A percentile compares a stretch with the other conserved stretches of the same genome.
phyloP scores from a whole-genome alignment of 2,888 invertebrate species.

The Aleiodes leptofemur region DNA sequence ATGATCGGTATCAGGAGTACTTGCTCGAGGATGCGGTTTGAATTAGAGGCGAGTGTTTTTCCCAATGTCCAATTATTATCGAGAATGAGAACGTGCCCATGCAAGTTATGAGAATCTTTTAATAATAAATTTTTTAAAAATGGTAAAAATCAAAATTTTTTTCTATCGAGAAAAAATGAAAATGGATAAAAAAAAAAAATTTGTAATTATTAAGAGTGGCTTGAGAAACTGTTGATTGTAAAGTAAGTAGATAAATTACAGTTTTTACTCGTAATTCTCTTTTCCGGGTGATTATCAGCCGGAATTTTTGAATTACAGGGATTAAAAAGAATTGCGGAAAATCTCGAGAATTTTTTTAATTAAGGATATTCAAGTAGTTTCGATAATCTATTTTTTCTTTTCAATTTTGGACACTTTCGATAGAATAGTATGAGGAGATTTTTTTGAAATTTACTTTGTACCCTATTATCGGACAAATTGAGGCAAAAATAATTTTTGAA shows the following conservation, averaged over 20 bases:
- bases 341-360: neutral
- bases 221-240: too few species aligned
- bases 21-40: constrained; percentile 29
- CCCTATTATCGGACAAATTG: too few species aligned
- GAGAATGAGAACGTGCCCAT: constrained; percentile 20
- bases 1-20: constrained; percentile 25
- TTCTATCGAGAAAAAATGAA: neutral
- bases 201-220: too few species aligned
- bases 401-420: too few species aligned
- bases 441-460: too few species aligned
- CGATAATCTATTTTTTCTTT: too few species aligned
- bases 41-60: constrained; percentile 15
- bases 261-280: too few species aligned
- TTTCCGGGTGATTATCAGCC: neutral
- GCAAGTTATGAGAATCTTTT: neutral
- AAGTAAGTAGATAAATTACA: too few species aligned
- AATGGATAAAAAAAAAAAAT: neutral
- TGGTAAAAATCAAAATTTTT: neutral
- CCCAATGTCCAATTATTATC: constrained; percentile 8
- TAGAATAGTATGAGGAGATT: too few species aligned
- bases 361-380: too few species aligned
- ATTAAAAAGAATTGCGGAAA: constrained; percentile 26
- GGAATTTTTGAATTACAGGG: constrained; percentile 13
- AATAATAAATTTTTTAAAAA: too few species aligned
- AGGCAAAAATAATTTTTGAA: too few species aligned